These are phyloP conservation scores for Agapornis canus DNA, from an alignment of 2,797 vertebrate species.

Conservation along the genomic window DNA sequence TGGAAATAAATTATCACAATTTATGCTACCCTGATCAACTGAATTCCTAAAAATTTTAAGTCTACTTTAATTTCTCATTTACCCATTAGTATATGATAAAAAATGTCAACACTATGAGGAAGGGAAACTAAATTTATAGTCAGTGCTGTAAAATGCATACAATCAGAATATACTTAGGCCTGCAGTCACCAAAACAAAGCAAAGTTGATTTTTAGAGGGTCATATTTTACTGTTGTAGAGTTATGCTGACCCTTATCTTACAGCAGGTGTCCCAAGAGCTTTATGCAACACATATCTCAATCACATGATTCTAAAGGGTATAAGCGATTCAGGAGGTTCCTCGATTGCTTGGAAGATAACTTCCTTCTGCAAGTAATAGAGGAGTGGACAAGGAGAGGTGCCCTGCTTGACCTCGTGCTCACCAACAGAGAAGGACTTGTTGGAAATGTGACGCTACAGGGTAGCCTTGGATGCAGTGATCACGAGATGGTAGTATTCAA, in stretches of 20 bases:
- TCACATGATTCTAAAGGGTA: not conserved
- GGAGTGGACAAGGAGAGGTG: too few relatives aligned
- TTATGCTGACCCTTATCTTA: not conserved
- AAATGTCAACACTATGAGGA: not conserved
- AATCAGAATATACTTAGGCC: not conserved
- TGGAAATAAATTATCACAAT: not conserved
- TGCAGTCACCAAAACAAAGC: not conserved
- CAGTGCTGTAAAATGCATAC: not conserved
- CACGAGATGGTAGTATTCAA: too few relatives aligned
- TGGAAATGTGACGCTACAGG: too few relatives aligned
- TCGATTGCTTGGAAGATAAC: too few relatives aligned
- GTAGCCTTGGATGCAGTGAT: too few relatives aligned
- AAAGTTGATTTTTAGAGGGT: not conserved
- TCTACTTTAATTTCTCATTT: not conserved
- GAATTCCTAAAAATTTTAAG: not conserved
- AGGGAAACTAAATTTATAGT: not conserved
- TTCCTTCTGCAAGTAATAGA: too few relatives aligned
- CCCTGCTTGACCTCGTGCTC: too few relatives aligned
- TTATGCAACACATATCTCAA: not conserved
- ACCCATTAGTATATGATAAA: not conserved
- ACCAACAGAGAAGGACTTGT: too few relatives aligned
- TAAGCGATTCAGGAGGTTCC: too few relatives aligned
- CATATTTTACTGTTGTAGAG: not conserved
- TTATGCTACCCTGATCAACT: not conserved
- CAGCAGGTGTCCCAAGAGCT: not conserved